Evolutionary conservation across 2,888 invertebrate species (phyloP), one percentile per base, ranked within the genome.

Genomic region (Lacanobia wlatinum): DNA sequence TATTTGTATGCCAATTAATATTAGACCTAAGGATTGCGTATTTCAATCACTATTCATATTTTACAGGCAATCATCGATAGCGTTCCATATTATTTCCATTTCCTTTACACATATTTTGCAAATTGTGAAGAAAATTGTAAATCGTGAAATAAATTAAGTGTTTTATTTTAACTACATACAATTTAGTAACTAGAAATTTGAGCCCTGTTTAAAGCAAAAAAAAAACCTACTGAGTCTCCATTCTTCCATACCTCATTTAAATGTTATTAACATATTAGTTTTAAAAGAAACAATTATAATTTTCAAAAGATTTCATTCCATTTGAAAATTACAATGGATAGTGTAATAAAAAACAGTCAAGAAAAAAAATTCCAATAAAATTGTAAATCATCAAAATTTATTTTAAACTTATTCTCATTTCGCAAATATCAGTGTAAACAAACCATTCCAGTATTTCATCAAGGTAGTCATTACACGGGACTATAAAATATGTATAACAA

Each of bases 401-500:
- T 53, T 61, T 74, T 10, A n/a, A 7, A 7, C 7, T 23, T 53
- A 62, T 52, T n/a, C 8, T 43, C 16, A 5, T 16, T 60, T 59
- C 12, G 40, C 46, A 38, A 70, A 46, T 28, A 16, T 9, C 12
- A 23, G 14, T 43, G 16, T 58, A 64, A 62, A 62, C 53, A 69
- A 62, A 82, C 52, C 10, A 28, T 55, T 59, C 16, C 34, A 61
- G 61, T 75, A 73, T 82, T 67, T 71, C 48, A 55, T 62, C 28
- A 61, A 58, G 64, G 48, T 56, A 50, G 65, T 80, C 60, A 71
- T 78, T 73, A 76, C 50, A 34, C 21, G 70, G 62, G 23, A 7
- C 53, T 61, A 78, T 83, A 78, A 83, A 85, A 75, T 73, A 84
- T 60, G 38, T 70, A 76, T 77, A 78, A 73, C 70, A 74, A 66